Conservation (phyloP, 2,797 vertebrate species). For the Babyrousa celebensis region DNA sequence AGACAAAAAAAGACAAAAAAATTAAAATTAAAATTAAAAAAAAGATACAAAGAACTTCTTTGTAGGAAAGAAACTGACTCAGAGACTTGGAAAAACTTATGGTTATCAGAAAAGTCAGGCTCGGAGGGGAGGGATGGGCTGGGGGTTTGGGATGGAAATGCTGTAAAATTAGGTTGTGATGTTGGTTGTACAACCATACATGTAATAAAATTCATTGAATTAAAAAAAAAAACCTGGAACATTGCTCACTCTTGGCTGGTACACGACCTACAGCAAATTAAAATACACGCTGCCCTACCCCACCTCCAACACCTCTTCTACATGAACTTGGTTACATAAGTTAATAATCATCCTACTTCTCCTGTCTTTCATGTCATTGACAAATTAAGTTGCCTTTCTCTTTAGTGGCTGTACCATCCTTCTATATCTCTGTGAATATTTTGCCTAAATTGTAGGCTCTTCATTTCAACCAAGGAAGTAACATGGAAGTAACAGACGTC, state of each 20-base stretch:
- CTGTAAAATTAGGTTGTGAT: too few relatives aligned
- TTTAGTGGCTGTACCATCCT: conserved; percentile 67
- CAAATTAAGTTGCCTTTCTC: conserved; percentile 85
- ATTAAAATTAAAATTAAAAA: too few relatives aligned
- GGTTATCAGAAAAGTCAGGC: too few relatives aligned
- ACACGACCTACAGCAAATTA: not conserved
- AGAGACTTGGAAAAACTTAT: too few relatives aligned
- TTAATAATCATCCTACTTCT: conserved; percentile 74
- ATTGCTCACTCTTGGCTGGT: not conserved
- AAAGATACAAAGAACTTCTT: too few relatives aligned
- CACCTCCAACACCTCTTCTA: not conserved
- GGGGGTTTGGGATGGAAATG: too few relatives aligned
- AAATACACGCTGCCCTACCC: not conserved
- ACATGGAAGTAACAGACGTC: not conserved
- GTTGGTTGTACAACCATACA: too few relatives aligned
- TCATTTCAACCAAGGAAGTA: conserved; percentile 42
- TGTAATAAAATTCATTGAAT: too few relatives aligned
- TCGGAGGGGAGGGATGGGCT: too few relatives aligned
- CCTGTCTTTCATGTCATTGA: conserved; percentile 77
- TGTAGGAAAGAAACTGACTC: too few relatives aligned
- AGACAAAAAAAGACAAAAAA: too few relatives aligned
- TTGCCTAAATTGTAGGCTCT: conserved; percentile 2
- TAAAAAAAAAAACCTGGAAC: not conserved
- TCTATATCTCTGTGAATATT: not conserved
- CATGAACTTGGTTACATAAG: conserved; percentile 77